These are phyloP conservation scores for Dendrolimus kikuchii DNA, from an alignment of 1,140 invertebrate genomes.

Conservation along the genomic window DNA sequence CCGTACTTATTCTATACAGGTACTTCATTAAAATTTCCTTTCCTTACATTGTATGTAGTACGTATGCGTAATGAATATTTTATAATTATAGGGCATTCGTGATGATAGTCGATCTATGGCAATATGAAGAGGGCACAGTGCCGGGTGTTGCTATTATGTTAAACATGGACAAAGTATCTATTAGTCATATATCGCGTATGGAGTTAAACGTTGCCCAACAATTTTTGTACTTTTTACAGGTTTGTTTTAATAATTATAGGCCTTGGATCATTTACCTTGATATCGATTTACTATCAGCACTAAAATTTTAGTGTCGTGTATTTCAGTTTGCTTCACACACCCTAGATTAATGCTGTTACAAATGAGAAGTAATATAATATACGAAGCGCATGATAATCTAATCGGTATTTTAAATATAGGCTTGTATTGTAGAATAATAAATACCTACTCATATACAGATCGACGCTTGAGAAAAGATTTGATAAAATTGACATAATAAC, in stretches of 20 bases:
- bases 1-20: neutral
- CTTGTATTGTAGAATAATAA: too few relatives aligned
- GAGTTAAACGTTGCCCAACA: constrained; percentile 74
- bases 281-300: too few relatives aligned
- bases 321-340: too few relatives aligned
- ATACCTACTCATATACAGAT: too few relatives aligned
- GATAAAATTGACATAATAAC: too few relatives aligned
- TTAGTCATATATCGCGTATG: constrained; percentile 74
- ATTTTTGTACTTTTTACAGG: constrained; percentile 75
- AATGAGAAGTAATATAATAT: too few relatives aligned
- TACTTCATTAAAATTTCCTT: neutral
- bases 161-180: constrained; percentile 71
- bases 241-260: constrained; percentile 21
- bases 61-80: too few relatives aligned
- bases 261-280: neutral
- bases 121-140: constrained; percentile 71
- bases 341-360: too few relatives aligned
- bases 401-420: too few relatives aligned
- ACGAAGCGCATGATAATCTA: too few relatives aligned
- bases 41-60: neutral
- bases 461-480: too few relatives aligned
- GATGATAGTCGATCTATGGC: constrained; percentile 72
- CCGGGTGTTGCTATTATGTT: constrained; percentile 73
- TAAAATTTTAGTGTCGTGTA: too few relatives aligned
- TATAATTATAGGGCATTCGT: constrained; percentile 53